A percentile compares a stretch with the other conserved stretches of the same genome.
phyloP scores from a whole-genome alignment of 2,113 vertebrate genomes.

The Ceuthmochares aereus region DNA sequence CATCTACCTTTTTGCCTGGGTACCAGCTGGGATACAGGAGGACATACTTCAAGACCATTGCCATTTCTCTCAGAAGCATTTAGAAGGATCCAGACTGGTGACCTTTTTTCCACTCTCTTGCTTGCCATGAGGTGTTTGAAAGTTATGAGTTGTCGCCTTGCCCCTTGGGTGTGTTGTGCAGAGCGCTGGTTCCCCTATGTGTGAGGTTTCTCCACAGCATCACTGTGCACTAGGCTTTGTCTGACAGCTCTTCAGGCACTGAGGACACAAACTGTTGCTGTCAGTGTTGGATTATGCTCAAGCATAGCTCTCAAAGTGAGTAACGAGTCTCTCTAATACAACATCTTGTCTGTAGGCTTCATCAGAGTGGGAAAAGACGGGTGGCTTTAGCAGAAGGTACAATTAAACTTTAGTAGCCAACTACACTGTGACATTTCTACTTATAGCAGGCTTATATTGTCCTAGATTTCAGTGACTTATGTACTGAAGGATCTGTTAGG shows the following conservation, averaged over 20 bases:
- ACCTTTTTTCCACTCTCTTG: not conserved
- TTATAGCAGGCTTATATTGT: not conserved
- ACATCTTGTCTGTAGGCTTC: not conserved
- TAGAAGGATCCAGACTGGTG: not conserved
- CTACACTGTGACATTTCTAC: not conserved
- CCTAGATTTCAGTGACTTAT: not conserved
- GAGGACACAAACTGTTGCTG: not conserved
- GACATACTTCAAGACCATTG: too few species aligned
- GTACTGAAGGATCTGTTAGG: not conserved
- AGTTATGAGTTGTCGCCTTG: not conserved
- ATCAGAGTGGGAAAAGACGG: not conserved
- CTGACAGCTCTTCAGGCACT: not conserved
- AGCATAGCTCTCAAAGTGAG: not conserved
- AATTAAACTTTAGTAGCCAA: not conserved
- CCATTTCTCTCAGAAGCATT: not conserved
- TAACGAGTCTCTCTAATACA: not conserved
- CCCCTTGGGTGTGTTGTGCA: rapidly evolving
- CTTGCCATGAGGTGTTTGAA: not conserved
- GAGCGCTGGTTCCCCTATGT: rapidly evolving
- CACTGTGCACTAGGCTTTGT: rapidly evolving
- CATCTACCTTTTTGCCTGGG: not conserved
- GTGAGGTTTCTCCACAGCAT: rapidly evolving
- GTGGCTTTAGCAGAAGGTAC: not conserved
- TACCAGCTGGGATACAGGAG: too few species aligned
- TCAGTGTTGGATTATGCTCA: rapidly evolving